phyloP scores from a whole-genome alignment of 2,113 vertebrate species.

The Toxostoma redivivum region DNA sequence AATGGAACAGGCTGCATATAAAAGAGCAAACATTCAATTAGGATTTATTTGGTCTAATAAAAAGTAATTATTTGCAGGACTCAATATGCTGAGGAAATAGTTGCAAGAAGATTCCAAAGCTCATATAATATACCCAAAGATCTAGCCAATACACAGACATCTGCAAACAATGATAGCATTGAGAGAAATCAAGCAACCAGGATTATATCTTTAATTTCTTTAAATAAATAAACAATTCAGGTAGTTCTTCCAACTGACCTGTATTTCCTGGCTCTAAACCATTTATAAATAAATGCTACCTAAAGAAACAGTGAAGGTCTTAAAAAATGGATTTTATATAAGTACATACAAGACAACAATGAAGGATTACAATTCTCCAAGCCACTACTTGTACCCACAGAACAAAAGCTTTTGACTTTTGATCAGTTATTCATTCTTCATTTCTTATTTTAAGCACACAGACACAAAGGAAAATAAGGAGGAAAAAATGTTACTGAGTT shows the following conservation, averaged over 20 bases:
- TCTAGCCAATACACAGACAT: not conserved
- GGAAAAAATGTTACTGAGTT: not conserved
- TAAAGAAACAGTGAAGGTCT: not conserved
- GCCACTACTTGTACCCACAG: not conserved
- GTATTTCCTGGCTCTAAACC: not conserved
- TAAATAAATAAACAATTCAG: not conserved
- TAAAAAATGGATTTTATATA: not conserved
- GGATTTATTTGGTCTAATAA: not conserved
- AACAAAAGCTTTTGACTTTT: not conserved
- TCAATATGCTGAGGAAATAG: not conserved
- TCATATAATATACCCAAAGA: not conserved
- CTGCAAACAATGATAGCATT: not conserved
- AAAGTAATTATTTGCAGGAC: not conserved
- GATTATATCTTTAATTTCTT: not conserved
- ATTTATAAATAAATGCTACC: not conserved
- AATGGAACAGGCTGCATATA: not conserved
- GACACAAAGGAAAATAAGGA: not conserved
- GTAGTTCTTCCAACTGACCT: not conserved
- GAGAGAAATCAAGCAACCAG: not conserved
- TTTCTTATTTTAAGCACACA: not conserved
- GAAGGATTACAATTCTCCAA: not conserved
- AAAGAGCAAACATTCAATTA: slow-evolving; percentile 3
- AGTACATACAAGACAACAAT: not conserved
- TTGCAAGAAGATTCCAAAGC: not conserved
- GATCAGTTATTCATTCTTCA: not conserved